Conservation (phyloP, 2,113 vertebrate species). For the Callopanchax toddi region DNA sequence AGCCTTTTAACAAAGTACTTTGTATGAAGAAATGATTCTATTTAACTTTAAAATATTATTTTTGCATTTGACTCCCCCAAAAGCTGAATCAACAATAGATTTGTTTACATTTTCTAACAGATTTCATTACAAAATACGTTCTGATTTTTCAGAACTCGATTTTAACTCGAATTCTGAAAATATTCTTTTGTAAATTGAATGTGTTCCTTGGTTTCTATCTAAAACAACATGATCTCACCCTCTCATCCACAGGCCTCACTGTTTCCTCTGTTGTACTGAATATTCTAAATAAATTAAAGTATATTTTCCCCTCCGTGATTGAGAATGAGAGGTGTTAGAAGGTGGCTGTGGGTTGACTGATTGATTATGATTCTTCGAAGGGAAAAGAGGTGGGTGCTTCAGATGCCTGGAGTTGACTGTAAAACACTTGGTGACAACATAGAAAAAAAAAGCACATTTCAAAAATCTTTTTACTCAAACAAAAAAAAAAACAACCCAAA, state of each 20-base stretch:
- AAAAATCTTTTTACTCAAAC: slow-evolving; percentile 47
- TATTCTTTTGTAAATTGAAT: too few relatives aligned
- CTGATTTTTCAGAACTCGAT: too few relatives aligned
- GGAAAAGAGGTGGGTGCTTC: slow-evolving; percentile 54
- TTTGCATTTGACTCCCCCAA: too few relatives aligned
- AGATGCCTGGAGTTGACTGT: slow-evolving; percentile 41
- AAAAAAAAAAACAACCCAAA: slow-evolving; percentile 35
- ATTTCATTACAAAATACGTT: too few relatives aligned
- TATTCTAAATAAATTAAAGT: slow-evolving; percentile 35
- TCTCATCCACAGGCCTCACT: not conserved
- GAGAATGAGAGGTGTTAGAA: slow-evolving; percentile 55
- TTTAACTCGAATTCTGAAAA: too few relatives aligned
- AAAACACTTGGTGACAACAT: slow-evolving; percentile 52
- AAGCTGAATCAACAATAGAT: too few relatives aligned
- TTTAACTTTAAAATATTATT: too few relatives aligned
- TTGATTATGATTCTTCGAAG: slow-evolving; percentile 69
- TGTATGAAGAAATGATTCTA: too few relatives aligned
- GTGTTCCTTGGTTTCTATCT: too few relatives aligned
- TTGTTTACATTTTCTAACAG: too few relatives aligned
- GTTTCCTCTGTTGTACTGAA: slow-evolving; percentile 43
- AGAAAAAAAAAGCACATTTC: slow-evolving; percentile 45
- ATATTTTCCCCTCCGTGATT: slow-evolving; percentile 44
- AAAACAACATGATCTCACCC: too few relatives aligned
- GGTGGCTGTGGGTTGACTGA: slow-evolving; percentile 60
- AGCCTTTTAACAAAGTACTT: too few relatives aligned